Conservation (phyloP, 2,113 vertebrate species). For the Microcebus griseorufus region DNA sequence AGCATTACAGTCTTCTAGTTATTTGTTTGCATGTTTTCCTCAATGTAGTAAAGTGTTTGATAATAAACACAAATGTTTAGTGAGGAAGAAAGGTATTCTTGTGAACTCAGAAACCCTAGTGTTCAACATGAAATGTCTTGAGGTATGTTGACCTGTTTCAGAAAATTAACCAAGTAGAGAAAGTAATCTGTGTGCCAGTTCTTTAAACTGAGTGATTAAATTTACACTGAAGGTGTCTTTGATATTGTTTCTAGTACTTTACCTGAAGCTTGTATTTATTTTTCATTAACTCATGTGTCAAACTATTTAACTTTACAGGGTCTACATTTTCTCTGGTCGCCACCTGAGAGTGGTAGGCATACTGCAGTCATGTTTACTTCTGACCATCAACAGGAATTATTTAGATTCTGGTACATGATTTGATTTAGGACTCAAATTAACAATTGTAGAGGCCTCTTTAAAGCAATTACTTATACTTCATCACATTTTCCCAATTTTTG, state of each 20-base stretch:
- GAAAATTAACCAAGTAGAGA: slow-evolving; percentile 14
- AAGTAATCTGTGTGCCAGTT: neutral
- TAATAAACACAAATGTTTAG: neutral
- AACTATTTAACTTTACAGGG: slow-evolving; percentile 34
- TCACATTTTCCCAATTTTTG: neutral
- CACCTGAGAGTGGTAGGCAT: neutral
- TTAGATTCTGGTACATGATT: slow-evolving; percentile 35
- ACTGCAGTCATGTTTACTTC: neutral
- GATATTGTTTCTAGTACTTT: neutral
- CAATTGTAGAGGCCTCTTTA: neutral
- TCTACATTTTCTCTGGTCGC: slow-evolving; percentile 32
- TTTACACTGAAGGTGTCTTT: slow-evolving; percentile 27
- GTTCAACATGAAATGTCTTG: neutral
- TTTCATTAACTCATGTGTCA: slow-evolving; percentile 36
- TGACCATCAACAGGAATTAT: neutral
- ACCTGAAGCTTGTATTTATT: slow-evolving; percentile 38
- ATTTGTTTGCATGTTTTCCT: slow-evolving; percentile 5
- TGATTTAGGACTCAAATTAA: slow-evolving; percentile 45
- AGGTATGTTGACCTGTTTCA: neutral
- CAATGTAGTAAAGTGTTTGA: neutral
- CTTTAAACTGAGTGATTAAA: slow-evolving; percentile 6
- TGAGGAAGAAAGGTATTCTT: neutral
- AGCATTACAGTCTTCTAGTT: neutral
- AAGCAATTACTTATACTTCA: neutral
- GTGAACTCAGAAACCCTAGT: neutral